These are phyloP conservation scores for Hydrotaea diabolus DNA, from an alignment of 2,888 invertebrate species.

Conservation along the genomic window DNA sequence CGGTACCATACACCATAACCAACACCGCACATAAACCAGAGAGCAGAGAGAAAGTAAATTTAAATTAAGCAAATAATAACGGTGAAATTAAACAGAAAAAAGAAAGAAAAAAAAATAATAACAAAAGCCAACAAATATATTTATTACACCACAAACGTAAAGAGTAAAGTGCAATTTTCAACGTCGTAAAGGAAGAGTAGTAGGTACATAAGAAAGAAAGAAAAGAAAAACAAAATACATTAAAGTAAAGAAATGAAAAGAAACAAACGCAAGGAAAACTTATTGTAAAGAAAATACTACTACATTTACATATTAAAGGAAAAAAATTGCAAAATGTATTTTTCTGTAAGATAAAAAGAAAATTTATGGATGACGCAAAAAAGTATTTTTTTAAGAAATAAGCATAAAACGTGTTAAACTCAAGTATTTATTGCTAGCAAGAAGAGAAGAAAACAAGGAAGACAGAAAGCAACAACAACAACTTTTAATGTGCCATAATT, in stretches of 20 bases:
- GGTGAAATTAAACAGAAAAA: constrained; percentile 18
- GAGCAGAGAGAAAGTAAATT: constrained; percentile 7
- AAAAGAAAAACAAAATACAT: neutral
- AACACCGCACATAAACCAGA: constrained; percentile 38
- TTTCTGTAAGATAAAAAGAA: constrained; percentile 25
- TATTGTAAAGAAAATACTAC: neutral
- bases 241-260: neutral
- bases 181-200: neutral
- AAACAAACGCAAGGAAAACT: neutral
- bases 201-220: neutral
- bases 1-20: constrained; percentile 50
- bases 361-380: neutral
- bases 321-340: neutral
- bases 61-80: constrained; percentile 28
- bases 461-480: constrained; percentile 50
- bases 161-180: constrained; percentile 10
- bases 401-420: neutral
- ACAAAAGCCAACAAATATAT: neutral
- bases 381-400: constrained; percentile 46
- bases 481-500: constrained; percentile 69
- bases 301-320: neutral
- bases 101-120: neutral
- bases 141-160: constrained; percentile 8
- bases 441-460: constrained; percentile 33
- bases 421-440: constrained; percentile 10